Evolutionary conservation across 2,113 vertebrate genomes (phyloP).

Genomic region (Petaurus breviceps): DNA sequence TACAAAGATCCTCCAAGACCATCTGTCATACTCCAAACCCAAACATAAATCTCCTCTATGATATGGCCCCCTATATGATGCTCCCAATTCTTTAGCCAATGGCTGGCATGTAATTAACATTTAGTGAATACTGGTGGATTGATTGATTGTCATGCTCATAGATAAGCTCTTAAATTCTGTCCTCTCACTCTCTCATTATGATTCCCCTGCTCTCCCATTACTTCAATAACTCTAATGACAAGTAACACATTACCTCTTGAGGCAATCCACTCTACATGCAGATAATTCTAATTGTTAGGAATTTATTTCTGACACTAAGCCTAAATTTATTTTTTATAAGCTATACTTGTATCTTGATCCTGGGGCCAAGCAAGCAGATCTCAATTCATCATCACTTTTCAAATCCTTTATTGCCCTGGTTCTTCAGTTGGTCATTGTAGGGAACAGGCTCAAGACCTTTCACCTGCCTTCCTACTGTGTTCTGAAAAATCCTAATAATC

Average conservation of each 20-base stretch:
- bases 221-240: neutral
- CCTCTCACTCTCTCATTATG: neutral
- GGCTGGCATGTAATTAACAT: neutral
- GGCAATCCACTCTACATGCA: neutral
- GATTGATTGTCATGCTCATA: neutral
- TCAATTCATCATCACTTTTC: neutral
- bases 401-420: neutral
- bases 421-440: neutral
- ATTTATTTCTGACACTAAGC: neutral
- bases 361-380: neutral
- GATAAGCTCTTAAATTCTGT: neutral
- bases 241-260: neutral
- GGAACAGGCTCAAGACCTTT: neutral
- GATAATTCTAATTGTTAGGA: neutral
- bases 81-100: neutral
- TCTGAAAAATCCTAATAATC: neutral
- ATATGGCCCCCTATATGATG: neutral
- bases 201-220: neutral
- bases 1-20: neutral
- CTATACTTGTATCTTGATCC: neutral
- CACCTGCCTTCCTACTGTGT: too few relatives aligned
- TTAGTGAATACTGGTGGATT: neutral
- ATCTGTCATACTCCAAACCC: neutral
- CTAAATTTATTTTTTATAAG: neutral
- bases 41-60: neutral